Conservation (phyloP, 2,113 vertebrate species). For the Cyrtonyx montezumae region DNA sequence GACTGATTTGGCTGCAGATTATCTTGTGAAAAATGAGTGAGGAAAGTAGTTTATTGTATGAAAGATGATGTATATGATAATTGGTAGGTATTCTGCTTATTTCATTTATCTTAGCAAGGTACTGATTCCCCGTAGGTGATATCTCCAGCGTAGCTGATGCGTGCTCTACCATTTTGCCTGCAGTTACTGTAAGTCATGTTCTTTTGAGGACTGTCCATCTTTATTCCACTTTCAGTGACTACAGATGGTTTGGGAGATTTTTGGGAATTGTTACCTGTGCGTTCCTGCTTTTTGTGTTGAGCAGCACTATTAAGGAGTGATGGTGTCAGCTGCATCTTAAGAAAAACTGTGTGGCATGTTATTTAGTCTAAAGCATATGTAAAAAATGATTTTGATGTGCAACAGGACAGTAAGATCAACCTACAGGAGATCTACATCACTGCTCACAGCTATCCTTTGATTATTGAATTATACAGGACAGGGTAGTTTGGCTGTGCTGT, state of each 20-base stretch:
- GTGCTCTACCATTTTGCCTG: neutral
- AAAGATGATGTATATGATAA: neutral
- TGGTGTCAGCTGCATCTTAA: neutral
- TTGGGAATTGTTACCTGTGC: neutral
- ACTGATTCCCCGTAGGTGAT: neutral
- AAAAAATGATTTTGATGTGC: neutral
- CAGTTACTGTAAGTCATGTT: neutral
- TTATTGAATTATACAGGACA: neutral
- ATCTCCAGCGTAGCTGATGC: neutral
- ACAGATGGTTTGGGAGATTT: neutral
- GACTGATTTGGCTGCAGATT: neutral
- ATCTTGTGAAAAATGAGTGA: neutral
- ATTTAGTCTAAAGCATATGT: neutral
- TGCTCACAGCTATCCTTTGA: neutral
- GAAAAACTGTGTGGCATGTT: neutral
- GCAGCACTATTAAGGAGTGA: neutral
- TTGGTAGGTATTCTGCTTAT: neutral
- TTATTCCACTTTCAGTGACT: neutral
- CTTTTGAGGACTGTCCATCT: neutral
- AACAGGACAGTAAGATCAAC: neutral
- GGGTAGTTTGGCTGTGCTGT: fast-evolving
- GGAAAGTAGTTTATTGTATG: neutral
- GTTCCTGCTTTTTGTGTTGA: neutral
- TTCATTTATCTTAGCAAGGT: neutral
- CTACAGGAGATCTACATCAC: neutral